A percentile compares a stretch with the other conserved stretches of the same genome.
phyloP scores from a whole-genome alignment of 92 coral and sea anemone genomes.

The Parazoanthus swiftii region DNA sequence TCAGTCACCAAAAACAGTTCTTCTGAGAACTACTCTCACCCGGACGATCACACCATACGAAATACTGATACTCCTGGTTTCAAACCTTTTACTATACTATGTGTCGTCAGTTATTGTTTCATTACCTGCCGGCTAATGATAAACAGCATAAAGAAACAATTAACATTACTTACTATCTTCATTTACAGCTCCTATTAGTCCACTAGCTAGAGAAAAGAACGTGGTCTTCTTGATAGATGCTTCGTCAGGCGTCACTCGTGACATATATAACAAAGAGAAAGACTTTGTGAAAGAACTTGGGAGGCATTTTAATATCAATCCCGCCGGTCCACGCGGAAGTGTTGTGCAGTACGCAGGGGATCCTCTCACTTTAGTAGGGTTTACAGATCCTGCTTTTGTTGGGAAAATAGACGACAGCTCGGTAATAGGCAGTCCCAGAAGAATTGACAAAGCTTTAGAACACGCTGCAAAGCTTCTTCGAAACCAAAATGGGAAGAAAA shows the following conservation, averaged over 20 bases:
- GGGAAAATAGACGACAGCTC: constrained; percentile 28
- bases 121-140: neutral
- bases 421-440: constrained; percentile 22
- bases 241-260: constrained; percentile 58
- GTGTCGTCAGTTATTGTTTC: no score
- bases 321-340: constrained; percentile 44
- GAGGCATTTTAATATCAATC: constrained; percentile 31
- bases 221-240: constrained; percentile 75
- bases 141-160: neutral
- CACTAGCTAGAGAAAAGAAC: constrained; percentile 29
- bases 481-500: constrained; percentile 23
- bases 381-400: constrained; percentile 35
- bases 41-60: no score
- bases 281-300: constrained; percentile 59
- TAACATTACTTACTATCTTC: neutral
- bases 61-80: no score
- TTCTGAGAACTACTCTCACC: no score
- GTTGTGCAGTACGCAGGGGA: constrained; percentile 26
- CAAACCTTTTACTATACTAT: no score
- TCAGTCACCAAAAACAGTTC: no score
- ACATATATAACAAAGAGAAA: constrained; percentile 53
- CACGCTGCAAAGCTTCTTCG: constrained; percentile 29
- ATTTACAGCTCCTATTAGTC: constrained; percentile 15
- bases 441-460: constrained; percentile 39
- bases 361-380: neutral